Base-by-base conservation (phyloP, 2,113 vertebrate species). In the Galemys pyrenaicus region DNA sequence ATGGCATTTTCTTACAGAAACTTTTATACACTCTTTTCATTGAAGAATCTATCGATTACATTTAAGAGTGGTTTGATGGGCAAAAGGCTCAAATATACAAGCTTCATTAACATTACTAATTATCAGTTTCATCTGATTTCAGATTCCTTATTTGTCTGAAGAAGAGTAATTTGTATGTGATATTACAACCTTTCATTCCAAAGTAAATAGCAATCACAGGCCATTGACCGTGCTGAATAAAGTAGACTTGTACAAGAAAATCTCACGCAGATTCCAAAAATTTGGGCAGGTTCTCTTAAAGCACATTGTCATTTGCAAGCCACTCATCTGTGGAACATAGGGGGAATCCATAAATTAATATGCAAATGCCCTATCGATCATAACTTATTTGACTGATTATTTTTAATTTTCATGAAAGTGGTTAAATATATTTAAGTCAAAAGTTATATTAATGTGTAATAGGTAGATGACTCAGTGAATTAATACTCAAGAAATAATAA, bases 161-260 rank as follows among this genome's bases (percentile, higher is more conserved):
- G 65, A 68, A 62, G 51, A 70, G 68, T 44, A 39, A 87, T 60
- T 70, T 94, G 68, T 91, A 83, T 49, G n/a, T 62, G 35, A 24
- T 87, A 67, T 62, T 83, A 44, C 22, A 68, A 35, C 24, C 15
- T 96, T 95, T 89, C 70, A 58, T 67, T 74, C 17, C 54, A 58
- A 67, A 65, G 44, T 41, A 92, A 91, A 67, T 11, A 82, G 74
- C 51, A 95, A 87, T 96, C 65, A 89, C 6, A 19, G 8, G 39
- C 60, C 67, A 70, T 56, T 89, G 82, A 94, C 51, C 39, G 26
- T 32, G 3, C 24, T 68, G 80, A 93, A 73, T 93, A 39, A 65
- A 75, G 70, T 9, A 62, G 28, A 79, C 37, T 87, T 26, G 9
- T 4, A 26, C 13, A 51, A 75, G 39, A 78, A 37, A 41, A 79